Conservation (phyloP, 2,888 invertebrate genomes). For the Cephus nigrinus region DNA sequence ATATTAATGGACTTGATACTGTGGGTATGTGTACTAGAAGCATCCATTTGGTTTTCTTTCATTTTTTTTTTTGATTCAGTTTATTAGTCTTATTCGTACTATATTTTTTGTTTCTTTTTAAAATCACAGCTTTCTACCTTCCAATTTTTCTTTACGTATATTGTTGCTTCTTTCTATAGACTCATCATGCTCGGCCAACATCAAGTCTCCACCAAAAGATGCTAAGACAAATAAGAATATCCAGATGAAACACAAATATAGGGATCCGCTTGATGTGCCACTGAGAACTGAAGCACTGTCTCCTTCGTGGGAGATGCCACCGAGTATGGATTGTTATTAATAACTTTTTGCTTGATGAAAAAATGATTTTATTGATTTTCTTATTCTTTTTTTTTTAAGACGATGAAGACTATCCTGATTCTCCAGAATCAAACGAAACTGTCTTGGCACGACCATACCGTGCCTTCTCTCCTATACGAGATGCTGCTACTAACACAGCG, state of each 20-base stretch:
- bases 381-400: constrained; percentile 39
- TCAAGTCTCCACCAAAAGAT: constrained; percentile 61
- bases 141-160: neutral
- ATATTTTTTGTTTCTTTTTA: neutral
- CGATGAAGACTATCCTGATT: constrained; percentile 59
- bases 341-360: neutral
- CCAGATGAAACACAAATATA: constrained; percentile 55
- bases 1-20: constrained; percentile 55
- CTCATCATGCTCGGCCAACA: constrained; percentile 14
- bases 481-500: constrained; percentile 58
- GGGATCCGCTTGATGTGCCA: constrained; percentile 53
- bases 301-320: constrained; percentile 48
- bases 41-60: neutral
- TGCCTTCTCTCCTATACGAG: constrained; percentile 59
- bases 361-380: constrained; percentile 2
- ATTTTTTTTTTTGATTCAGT: neutral
- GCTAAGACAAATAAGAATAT: constrained; percentile 61
- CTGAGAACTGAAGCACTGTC: constrained; percentile 56
- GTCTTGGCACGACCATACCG: constrained; percentile 57
- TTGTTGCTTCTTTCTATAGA: neutral
- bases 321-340: neutral
- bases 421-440: constrained; percentile 63
- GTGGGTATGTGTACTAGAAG: constrained; percentile 49
- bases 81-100: neutral
- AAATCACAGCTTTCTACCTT: neutral